Evolutionary conservation across 2,888 invertebrate genomes (phyloP).

Genomic region (Dorcus parallelipipedus): DNA sequence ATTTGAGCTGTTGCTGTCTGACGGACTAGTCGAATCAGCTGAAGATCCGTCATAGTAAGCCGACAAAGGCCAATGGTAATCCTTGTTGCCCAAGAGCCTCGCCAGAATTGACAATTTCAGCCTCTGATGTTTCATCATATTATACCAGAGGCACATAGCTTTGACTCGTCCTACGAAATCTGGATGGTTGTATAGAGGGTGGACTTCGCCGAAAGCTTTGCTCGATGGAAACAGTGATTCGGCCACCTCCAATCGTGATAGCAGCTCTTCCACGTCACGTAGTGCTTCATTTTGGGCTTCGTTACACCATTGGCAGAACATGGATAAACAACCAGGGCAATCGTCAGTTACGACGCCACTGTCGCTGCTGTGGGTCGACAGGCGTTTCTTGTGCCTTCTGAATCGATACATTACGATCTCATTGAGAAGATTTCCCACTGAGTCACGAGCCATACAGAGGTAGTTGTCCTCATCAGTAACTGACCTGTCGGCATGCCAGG

Average conservation of each 20-base stretch:
- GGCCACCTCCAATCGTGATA: constrained; percentile 70
- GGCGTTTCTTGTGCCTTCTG: constrained; percentile 28
- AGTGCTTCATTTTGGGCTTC: constrained; percentile 72
- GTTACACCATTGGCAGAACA: constrained; percentile 69
- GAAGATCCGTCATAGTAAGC: constrained; percentile 16
- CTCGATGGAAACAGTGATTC: constrained; percentile 82
- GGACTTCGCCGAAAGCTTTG: constrained; percentile 71
- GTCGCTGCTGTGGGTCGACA: constrained; percentile 38
- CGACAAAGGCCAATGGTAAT: constrained; percentile 35
- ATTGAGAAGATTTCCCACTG: constrained; percentile 66
- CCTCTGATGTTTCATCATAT: constrained; percentile 80
- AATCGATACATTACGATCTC: constrained; percentile 76
- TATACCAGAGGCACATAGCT: constrained; percentile 89
- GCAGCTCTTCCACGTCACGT: constrained; percentile 67
- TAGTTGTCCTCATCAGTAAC: constrained; percentile 75
- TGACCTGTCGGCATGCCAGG: constrained; percentile 73
- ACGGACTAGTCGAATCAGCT: constrained; percentile 46
- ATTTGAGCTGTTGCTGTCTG: constrained; percentile 50
- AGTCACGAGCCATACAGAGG: constrained; percentile 69
- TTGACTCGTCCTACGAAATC: constrained; percentile 64
- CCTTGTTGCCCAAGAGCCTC: constrained; percentile 52
- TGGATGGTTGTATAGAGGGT: constrained; percentile 64
- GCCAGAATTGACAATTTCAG: constrained; percentile 75
- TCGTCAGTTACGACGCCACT: constrained; percentile 44
- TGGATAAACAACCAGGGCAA: constrained; percentile 68